A percentile compares a stretch with the other conserved stretches of the same genome.
These are phyloP conservation scores for Rotaria socialis DNA, from an alignment of 2,888 invertebrate genomes.

Conservation along the genomic window DNA sequence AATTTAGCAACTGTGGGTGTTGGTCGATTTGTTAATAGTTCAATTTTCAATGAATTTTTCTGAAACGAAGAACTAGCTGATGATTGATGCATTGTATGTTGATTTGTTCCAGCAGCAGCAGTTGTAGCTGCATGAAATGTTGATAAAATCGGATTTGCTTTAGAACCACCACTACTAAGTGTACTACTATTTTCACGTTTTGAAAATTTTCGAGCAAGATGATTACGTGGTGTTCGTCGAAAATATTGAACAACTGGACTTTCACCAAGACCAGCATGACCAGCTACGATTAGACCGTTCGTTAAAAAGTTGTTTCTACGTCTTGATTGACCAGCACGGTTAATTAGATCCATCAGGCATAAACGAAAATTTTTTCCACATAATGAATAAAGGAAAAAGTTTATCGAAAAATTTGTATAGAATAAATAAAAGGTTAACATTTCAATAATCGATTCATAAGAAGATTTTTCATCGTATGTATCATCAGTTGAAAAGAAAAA, in stretches of 20 bases:
- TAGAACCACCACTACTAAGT: background rate
- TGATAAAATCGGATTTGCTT: background rate
- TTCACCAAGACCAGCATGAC: background rate
- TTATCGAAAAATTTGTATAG: slow-evolving; percentile 44
- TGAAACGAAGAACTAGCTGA: background rate
- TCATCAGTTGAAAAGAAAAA: slow-evolving; percentile 9
- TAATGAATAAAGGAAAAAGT: slow-evolving; percentile 46
- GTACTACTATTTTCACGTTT: slow-evolving; percentile 12
- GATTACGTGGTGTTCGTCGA: background rate
- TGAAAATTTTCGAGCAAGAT: background rate
- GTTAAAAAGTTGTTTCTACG: background rate
- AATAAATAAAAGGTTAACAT: slow-evolving; percentile 44
- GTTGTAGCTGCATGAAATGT: background rate
- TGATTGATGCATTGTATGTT: background rate
- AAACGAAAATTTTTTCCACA: slow-evolving; percentile 44
- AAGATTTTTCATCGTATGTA: slow-evolving; percentile 36
- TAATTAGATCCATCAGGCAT: background rate
- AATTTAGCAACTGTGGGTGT: background rate
- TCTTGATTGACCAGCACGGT: background rate
- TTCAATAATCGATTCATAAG: slow-evolving; percentile 39
- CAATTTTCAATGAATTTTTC: background rate
- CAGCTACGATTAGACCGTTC: background rate
- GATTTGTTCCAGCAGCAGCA: background rate
- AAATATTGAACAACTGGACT: background rate
- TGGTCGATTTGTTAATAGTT: background rate